phyloP scores from a whole-genome alignment of 2,113 vertebrate species.

The Hassar affinis region DNA sequence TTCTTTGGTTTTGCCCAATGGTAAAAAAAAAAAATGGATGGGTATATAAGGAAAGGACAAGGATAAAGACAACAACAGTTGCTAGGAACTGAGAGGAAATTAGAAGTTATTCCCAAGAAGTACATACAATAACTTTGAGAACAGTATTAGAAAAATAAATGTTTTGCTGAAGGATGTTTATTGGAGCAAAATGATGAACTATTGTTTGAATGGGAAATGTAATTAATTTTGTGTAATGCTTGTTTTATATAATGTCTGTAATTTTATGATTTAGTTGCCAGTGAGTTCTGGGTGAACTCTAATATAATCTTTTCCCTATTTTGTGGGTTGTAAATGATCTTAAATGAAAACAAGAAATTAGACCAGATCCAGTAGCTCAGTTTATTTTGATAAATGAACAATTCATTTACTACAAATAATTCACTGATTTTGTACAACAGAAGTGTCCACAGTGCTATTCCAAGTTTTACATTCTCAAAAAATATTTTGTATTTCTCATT shows the following conservation, averaged over 20 bases:
- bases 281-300: background rate
- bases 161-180: background rate
- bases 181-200: background rate
- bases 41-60: background rate
- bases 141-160: background rate
- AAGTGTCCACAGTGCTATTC: background rate
- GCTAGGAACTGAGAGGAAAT: background rate
- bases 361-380: background rate
- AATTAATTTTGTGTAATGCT: background rate
- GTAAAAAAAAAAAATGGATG: background rate
- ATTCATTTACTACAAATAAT: background rate
- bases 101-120: background rate
- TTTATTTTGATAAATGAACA: background rate
- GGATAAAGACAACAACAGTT: background rate
- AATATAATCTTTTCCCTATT: background rate
- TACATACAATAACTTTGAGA: background rate
- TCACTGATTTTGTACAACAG: background rate
- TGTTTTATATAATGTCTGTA: background rate
- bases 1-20: background rate
- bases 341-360: background rate
- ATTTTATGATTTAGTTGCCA: background rate
- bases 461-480: background rate
- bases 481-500: background rate
- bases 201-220: background rate
- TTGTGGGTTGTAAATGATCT: background rate